Percentiles rank a stretch among this genome's conserved stretches.
These are phyloP conservation scores for Drosophila lini DNA, from an alignment of 1,140 invertebrate genomes.

Conservation along the genomic window DNA sequence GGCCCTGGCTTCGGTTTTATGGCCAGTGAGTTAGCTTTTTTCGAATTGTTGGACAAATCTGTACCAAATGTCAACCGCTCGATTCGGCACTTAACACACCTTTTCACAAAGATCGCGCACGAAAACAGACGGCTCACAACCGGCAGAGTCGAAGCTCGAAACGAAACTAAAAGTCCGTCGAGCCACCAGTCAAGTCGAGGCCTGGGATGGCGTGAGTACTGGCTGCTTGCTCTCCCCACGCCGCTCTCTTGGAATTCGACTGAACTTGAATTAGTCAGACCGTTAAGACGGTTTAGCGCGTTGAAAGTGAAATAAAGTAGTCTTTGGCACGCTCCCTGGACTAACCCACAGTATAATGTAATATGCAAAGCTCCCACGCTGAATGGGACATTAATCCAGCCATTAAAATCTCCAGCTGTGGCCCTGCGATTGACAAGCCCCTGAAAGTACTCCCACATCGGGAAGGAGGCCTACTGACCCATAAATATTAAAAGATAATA, in stretches of 20 bases:
- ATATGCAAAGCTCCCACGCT: constrained; percentile 49
- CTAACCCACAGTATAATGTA: constrained; percentile 36
- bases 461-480: constrained; percentile 18
- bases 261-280: constrained; percentile 79
- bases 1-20: constrained; percentile 27
- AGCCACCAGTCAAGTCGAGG: constrained; percentile 18
- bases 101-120: constrained; percentile 28
- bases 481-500: constrained; percentile 38
- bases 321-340: constrained; percentile 44
- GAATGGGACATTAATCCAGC: constrained; percentile 29
- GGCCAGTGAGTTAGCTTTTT: constrained; percentile 6
- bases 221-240: constrained; percentile 19
- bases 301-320: constrained; percentile 27
- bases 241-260: constrained; percentile 48
- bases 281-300: constrained; percentile 35
- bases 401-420: constrained; percentile 44
- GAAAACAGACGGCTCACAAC: constrained; percentile 43
- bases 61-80: constrained; percentile 32
- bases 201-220: constrained; percentile 25
- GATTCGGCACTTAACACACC: constrained; percentile 40
- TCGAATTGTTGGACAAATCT: constrained; percentile 34
- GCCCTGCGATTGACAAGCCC: constrained; percentile 60
- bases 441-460: constrained; percentile 65
- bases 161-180: constrained; percentile 78
- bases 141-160: constrained; percentile 54